Base-by-base conservation (phyloP, 2,888 invertebrate genomes). In the Fragum sueziense region DNA sequence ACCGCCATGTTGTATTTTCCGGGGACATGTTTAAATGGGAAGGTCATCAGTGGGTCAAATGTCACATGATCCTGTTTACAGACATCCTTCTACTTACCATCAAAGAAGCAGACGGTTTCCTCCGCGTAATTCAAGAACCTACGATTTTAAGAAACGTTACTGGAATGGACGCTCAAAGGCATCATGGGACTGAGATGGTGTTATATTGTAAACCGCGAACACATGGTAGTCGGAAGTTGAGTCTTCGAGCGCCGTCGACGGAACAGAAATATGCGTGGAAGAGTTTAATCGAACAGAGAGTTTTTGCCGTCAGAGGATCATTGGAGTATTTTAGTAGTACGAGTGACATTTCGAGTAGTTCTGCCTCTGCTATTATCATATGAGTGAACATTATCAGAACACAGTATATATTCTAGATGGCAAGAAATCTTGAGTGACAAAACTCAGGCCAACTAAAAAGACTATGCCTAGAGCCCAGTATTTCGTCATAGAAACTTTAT, bases 181-280 rank as follows among this genome's bases (percentile, higher is more conserved):
- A 88, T 57, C 88, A 90, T 76, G 83, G 89, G 14, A 90, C 89
- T 22, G 91, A 91, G 75, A 84, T 91, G 67, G 84, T 90, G 29
- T 79, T 91, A 20, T 88, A 89, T 74, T 80, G 75, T 29, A 76
- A 74, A 33, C 61, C 68, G 22, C 79, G 79, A 70, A 77, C 70
- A 11, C 65, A 69, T 22, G 75, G 74, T 68, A 67, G 57, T 22
- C 76, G 70, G 37, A 87, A 87, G 47, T 31, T 89, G 54, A 74
- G 87, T 9, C 84, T 90, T 70, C 72, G 91, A 34, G 89, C 91
- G 0, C 90, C 91, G 0, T 86, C 88, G 20, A 85, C 89, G 1
- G 91, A 92, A 69, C 88, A 90, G 85, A 91, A 91, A 70, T 88
- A 86, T 76, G 88, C 90, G 0, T 92, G 92, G 92, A 91, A 91